Conservation (phyloP, 2,797 vertebrate species). For the Chelidonichthys spinosus region DNA sequence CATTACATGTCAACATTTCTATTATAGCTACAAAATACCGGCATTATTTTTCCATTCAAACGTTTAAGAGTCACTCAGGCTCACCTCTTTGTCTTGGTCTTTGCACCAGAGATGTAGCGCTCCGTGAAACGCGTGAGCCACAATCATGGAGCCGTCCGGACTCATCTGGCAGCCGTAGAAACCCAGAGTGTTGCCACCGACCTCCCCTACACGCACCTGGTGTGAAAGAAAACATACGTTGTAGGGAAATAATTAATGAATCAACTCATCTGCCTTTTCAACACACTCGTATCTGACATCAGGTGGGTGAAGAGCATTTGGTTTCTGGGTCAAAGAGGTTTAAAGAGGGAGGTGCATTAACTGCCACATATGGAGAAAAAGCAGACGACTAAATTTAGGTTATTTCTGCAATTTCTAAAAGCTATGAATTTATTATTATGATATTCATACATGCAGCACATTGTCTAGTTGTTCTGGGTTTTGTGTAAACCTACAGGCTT, state of each 20-base stretch:
- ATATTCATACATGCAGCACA: neutral
- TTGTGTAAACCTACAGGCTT: slow-evolving; percentile 13
- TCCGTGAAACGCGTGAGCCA: slow-evolving; percentile 96
- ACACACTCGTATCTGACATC: slow-evolving; percentile 8
- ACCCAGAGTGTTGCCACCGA: slow-evolving; percentile 97
- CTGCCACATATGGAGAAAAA: slow-evolving; percentile 21
- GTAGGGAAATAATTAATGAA: neutral
- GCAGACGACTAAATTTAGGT: neutral
- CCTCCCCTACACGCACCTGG: slow-evolving; percentile 97
- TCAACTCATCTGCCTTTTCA: slow-evolving; percentile 18
- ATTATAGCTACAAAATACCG: neutral
- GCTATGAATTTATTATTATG: slow-evolving; percentile 2
- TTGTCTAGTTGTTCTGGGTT: slow-evolving; percentile 23
- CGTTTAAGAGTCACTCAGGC: neutral
- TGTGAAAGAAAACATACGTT: neutral
- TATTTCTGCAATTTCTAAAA: neutral
- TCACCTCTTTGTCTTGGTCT: slow-evolving; percentile 82
- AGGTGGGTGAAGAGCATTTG: slow-evolving; percentile 36
- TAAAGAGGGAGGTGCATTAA: slow-evolving; percentile 12
- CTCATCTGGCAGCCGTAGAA: slow-evolving; percentile 97
- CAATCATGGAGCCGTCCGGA: slow-evolving; percentile 91
- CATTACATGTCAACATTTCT: neutral
- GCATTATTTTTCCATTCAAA: slow-evolving; percentile 1
- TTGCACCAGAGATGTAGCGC: slow-evolving; percentile 95
- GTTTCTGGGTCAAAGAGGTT: slow-evolving; percentile 41